Percentiles rank a stretch among this genome's conserved stretches.
These are phyloP conservation scores for Holothuria leucospilota DNA, from an alignment of 53 echinoderm and acorn worm species.

Conservation along the genomic window DNA sequence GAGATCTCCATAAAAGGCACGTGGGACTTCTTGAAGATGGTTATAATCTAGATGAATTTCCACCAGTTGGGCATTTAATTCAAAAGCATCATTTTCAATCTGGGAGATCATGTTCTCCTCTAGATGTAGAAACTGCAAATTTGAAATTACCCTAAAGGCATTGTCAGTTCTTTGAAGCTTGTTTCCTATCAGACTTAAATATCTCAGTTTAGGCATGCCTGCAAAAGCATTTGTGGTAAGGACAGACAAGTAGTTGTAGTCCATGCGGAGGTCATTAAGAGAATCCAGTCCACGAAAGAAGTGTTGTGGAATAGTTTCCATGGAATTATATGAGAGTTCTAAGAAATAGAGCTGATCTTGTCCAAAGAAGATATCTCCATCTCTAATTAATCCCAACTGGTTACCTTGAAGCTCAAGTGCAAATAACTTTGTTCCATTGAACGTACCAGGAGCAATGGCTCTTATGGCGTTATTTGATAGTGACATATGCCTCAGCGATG, in stretches of 20 bases:
- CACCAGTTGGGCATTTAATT: slow-evolving; percentile 45
- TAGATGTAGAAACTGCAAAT: background rate
- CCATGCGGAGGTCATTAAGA: slow-evolving; percentile 35
- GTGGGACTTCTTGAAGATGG: slow-evolving; percentile 45
- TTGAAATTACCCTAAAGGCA: background rate
- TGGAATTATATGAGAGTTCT: slow-evolving; percentile 73
- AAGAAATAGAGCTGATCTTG: slow-evolving; percentile 61
- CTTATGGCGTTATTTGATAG: slow-evolving; percentile 3
- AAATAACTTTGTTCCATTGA: background rate
- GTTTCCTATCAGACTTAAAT: slow-evolving; percentile 8
- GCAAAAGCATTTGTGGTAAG: background rate
- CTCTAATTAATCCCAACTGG: background rate
- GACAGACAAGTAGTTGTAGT: background rate
- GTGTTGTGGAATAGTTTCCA: slow-evolving; percentile 54
- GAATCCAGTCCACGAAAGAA: slow-evolving; percentile 39
- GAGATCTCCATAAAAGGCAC: slow-evolving; percentile 53
- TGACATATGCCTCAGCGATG: background rate
- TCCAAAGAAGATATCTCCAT: slow-evolving; percentile 14
- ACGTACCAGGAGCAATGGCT: background rate
- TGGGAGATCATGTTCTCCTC: background rate
- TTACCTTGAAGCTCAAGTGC: slow-evolving; percentile 33
- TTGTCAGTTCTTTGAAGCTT: background rate
- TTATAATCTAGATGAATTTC: slow-evolving; percentile 68
- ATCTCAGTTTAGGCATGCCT: background rate
- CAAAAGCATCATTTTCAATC: slow-evolving; percentile 25